These are phyloP conservation scores for Hephaestus fuliginosus DNA, from an alignment of 2,797 vertebrate species.

Conservation along the genomic window DNA sequence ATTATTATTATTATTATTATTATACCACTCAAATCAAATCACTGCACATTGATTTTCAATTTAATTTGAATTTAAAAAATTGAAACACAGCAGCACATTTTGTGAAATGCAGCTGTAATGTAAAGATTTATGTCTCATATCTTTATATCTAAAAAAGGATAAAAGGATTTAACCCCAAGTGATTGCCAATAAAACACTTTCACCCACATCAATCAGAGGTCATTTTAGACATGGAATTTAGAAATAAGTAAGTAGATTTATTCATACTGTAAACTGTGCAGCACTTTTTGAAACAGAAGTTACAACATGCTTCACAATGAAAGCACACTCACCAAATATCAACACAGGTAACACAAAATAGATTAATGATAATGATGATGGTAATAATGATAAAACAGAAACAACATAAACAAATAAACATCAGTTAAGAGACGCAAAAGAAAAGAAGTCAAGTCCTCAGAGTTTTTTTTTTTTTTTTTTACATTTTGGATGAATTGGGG, in stretches of 20 bases:
- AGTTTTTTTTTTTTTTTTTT: not conserved
- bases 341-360: not conserved
- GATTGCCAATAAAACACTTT: not conserved
- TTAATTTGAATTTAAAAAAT: not conserved
- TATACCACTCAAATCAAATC: not conserved
- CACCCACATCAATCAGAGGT: not conserved
- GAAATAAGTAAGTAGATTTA: not conserved
- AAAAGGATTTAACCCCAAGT: not conserved
- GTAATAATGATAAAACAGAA: not conserved
- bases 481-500: too few species aligned
- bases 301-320: conserved; percentile 2
- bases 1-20: not conserved
- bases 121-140: not conserved
- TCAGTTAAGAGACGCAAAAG: not conserved
- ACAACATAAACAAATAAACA: not conserved
- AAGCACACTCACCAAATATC: conserved; percentile 6
- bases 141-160: not conserved
- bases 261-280: not conserved
- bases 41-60: not conserved
- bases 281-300: not conserved
- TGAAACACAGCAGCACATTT: not conserved
- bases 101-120: not conserved
- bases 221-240: not conserved
- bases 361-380: not conserved
- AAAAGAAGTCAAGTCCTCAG: not conserved